These are phyloP conservation scores for Oreochromis aureus DNA, from an alignment of 2,113 vertebrate genomes.

Conservation along the genomic window DNA sequence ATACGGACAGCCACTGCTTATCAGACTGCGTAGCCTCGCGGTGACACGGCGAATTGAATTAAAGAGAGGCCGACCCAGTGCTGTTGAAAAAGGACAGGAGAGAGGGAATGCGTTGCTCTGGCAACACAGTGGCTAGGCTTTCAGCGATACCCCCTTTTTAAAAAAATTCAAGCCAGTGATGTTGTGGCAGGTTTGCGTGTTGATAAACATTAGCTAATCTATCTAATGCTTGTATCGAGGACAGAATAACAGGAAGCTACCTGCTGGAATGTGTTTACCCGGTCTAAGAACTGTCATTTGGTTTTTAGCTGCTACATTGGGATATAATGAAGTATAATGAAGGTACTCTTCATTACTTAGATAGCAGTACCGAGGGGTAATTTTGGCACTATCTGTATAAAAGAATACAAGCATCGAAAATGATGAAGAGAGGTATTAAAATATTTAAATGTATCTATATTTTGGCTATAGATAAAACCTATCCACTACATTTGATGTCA, in stretches of 20 bases:
- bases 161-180: slow-evolving; percentile 10
- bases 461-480: neutral
- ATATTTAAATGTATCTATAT: neutral
- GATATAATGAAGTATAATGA: neutral
- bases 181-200: neutral
- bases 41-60: neutral
- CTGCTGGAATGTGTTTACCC: neutral
- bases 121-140: slow-evolving; percentile 50
- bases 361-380: neutral
- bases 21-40: slow-evolving; percentile 17
- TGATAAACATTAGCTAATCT: neutral
- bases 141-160: fast-evolving
- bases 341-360: neutral
- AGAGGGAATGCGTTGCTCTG: slow-evolving; percentile 55
- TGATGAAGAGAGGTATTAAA: neutral
- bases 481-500: neutral
- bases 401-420: neutral
- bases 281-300: neutral
- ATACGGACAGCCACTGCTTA: neutral
- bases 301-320: neutral
- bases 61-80: neutral
- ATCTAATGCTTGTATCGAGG: neutral
- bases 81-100: neutral
- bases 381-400: neutral
- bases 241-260: neutral